Evolutionary conservation across 1,140 invertebrate genomes (phyloP).

Genomic region (Polypedilum vanderplanki): DNA sequence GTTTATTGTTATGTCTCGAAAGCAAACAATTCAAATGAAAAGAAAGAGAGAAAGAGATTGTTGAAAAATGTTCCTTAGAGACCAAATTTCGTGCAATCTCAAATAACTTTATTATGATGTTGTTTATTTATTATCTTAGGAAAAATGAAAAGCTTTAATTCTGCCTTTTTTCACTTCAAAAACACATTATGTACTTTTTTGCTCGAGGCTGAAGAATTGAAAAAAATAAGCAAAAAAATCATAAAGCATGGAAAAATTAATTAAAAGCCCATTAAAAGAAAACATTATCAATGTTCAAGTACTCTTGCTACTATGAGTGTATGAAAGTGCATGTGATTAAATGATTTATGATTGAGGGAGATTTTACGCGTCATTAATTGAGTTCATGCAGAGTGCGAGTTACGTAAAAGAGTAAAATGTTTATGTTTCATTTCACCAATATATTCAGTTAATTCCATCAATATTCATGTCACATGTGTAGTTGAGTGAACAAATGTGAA

Average conservation of each 20-base stretch:
- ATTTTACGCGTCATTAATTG: slow-evolving; percentile 18
- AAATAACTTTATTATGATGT: background rate
- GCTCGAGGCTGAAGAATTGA: background rate
- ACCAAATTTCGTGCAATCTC: background rate
- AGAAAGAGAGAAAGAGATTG: too few species aligned
- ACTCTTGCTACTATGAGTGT: too few species aligned
- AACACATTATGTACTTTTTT: background rate
- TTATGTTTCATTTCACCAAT: background rate
- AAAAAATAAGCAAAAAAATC: background rate
- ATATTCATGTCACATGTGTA: slow-evolving; percentile 5
- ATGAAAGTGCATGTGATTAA: background rate
- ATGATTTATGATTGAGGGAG: background rate
- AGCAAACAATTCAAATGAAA: too few species aligned
- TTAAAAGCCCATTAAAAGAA: background rate
- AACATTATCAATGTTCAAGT: background rate
- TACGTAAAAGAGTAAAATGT: background rate
- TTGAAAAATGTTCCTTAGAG: too few species aligned
- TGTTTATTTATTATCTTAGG: background rate
- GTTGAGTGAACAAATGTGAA: slow-evolving; percentile 3
- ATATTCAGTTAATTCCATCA: background rate
- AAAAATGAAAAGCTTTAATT: background rate
- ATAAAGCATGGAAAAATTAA: background rate
- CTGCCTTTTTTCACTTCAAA: background rate
- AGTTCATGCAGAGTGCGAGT: background rate
- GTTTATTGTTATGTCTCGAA: too few species aligned